Evolutionary conservation across 2,888 invertebrate genomes (phyloP).

Genomic region (Agrochola macilenta): DNA sequence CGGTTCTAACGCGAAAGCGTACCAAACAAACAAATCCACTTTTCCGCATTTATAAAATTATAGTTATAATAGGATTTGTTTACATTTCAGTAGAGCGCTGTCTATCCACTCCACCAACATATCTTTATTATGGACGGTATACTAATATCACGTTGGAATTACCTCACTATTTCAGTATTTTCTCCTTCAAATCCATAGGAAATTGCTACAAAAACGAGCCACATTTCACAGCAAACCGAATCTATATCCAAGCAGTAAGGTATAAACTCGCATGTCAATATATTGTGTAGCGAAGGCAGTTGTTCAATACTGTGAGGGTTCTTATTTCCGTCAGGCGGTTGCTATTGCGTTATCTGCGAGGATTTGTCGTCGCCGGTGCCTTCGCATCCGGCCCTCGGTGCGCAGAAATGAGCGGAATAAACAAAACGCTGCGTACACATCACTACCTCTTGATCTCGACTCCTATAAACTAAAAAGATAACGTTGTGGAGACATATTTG

Average conservation of each 20-base stretch:
- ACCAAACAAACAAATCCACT: no score
- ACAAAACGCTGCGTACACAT: constrained; percentile 54
- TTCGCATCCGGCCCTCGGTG: constrained; percentile 67
- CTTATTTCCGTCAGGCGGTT: constrained; percentile 73
- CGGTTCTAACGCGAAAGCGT: no score
- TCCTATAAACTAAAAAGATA: constrained; percentile 48
- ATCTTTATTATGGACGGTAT: constrained; percentile 10
- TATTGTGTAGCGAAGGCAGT: constrained; percentile 54
- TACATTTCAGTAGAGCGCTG: constrained; percentile 17
- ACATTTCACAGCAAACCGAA: constrained; percentile 19
- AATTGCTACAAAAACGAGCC: constrained; percentile 53
- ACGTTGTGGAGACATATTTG: constrained; percentile 44
- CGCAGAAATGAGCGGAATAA: constrained; percentile 66
- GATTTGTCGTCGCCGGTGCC: constrained; percentile 73
- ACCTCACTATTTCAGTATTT: constrained; percentile 58
- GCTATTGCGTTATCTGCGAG: constrained; percentile 69
- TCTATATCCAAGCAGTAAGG: constrained; percentile 40
- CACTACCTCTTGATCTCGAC: constrained; percentile 51
- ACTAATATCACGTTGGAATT: constrained; percentile 48
- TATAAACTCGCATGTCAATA: constrained; percentile 50
- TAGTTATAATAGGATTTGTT: neutral
- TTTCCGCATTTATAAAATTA: no score
- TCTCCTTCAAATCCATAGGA: constrained; percentile 54
- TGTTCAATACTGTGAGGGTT: constrained; percentile 58
- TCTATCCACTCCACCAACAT: constrained; percentile 4